Evolutionary conservation across 2,888 invertebrate species (phyloP), one percentile per base, ranked within the genome.

Genomic region (Trimorus sp.): DNA sequence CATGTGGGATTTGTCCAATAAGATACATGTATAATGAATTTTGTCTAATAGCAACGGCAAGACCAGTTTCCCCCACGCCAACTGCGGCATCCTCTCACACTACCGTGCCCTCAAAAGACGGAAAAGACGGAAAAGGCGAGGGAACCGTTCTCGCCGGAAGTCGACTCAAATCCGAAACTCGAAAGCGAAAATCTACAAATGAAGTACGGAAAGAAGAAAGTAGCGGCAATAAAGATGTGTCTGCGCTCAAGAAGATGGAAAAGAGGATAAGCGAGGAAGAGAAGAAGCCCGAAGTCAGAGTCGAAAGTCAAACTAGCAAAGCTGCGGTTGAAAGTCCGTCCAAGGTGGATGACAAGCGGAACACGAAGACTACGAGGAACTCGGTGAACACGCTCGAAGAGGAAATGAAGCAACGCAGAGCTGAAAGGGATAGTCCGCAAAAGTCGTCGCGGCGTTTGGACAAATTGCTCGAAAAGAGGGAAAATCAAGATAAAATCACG

Each of bases 401-500:
- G 70, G 91, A 91, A 74, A 90, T 92, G 89, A 91, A 91, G 45
- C 91, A 91, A 54, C 87, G 91, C 48, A 89, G 91, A 74, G 90
- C 91, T 68, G 92, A 92, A 91, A 91, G 93, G 90, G 93, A 92
- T 87, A 92, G 91, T 85, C 93, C 92, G 90, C 94, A 94, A 92
- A 94, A 94, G 90, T 92, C 93, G 76, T 92, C 93, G 89, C 94
- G 94, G 36, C 92, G 94, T 2, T 87, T 95, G 62, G 94, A 95
- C 84, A 93, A 93, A 84, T 88, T 94, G 56, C 92, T 95, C 56
- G 94, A 93, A 81, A 93, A 92, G 86, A 92, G 92, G 62, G 93
- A 93, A 86, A 92, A 92, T 80, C 90, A 92, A 54, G 91, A 90
- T 79, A 92, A 89, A 79, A 79, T 91, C 26, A 85, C 90, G 69